Conservation (phyloP, 2,888 invertebrate genomes). For the Zeuzera pyrina region DNA sequence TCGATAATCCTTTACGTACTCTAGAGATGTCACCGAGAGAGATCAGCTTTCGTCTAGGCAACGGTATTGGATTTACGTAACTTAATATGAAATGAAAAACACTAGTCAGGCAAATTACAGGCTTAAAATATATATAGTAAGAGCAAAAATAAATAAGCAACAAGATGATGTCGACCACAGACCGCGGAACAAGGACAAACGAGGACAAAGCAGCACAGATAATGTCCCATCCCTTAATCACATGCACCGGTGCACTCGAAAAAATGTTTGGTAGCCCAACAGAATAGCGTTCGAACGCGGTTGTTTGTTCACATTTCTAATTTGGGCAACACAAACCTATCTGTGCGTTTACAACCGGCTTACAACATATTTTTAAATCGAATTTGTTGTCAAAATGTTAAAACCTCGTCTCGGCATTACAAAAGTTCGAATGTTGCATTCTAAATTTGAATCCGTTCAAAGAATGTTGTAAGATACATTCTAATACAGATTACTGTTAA, state of each 20-base stretch:
- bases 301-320: conserved; percentile 51
- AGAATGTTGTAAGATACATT: conserved; percentile 43
- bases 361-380: conserved; percentile 34
- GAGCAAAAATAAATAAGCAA: too few relatives aligned
- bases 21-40: conserved; percentile 65
- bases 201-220: conserved; percentile 58
- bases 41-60: conserved; percentile 67
- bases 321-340: conserved; percentile 39
- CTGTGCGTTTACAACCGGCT: conserved; percentile 43
- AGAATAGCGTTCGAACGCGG: conserved; percentile 38
- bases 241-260: conserved; percentile 67
- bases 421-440: conserved; percentile 33
- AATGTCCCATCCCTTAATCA: conserved; percentile 71
- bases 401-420: conserved; percentile 22
- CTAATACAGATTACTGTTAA: conserved; percentile 49
- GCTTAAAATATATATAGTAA: conserved; percentile 2
- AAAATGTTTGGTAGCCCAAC: conserved; percentile 59
- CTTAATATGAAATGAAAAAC: conserved; percentile 51
- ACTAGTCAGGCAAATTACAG: conserved; percentile 11
- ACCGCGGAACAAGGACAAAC: conserved; percentile 60
- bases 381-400: conserved; percentile 52
- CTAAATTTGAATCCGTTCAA: conserved; percentile 49
- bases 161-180: conserved; percentile 40
- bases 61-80: conserved; percentile 69
- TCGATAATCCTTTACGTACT: conserved; percentile 70